phyloP scores from a whole-genome alignment of 2,113 vertebrate species.

The Osmerus eperlanus region DNA sequence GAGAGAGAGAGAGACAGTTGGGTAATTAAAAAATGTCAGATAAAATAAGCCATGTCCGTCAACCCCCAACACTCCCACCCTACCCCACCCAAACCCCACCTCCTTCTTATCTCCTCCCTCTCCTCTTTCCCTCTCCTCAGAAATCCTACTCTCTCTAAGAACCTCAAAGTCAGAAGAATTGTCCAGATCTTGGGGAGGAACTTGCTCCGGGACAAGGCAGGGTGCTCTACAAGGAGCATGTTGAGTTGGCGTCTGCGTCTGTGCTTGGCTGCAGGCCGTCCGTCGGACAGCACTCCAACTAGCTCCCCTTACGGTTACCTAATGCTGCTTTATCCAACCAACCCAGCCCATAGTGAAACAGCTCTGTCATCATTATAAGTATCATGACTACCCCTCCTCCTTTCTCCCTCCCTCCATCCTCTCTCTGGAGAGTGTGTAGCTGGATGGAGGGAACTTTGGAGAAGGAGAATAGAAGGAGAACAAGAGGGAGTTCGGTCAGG shows the following conservation, averaged over 20 bases:
- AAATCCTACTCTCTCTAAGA: too few relatives aligned
- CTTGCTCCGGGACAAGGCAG: too few relatives aligned
- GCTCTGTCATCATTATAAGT: neutral
- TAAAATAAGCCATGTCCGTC: conserved; percentile 25
- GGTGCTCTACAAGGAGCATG: too few relatives aligned
- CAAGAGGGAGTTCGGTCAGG: neutral
- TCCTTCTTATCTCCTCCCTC: neutral
- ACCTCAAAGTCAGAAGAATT: too few relatives aligned
- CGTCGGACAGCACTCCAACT: too few relatives aligned
- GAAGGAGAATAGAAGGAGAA: neutral
- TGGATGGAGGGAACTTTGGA: neutral
- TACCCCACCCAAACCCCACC: neutral
- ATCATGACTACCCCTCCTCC: neutral
- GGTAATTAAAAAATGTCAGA: conserved; percentile 33
- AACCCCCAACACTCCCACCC: conserved; percentile 3
- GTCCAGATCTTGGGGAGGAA: too few relatives aligned
- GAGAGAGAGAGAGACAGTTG: neutral
- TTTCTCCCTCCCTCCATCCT: neutral
- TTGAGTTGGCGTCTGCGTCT: too few relatives aligned
- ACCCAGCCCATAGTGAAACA: neutral
- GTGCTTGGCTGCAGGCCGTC: too few relatives aligned
- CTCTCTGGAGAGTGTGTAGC: neutral
- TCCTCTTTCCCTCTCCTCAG: too few relatives aligned
- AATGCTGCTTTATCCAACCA: too few relatives aligned
- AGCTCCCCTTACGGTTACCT: too few relatives aligned